These are phyloP conservation scores for Seira sanloemensis DNA, from an alignment of 2,888 invertebrate species.

Conservation along the genomic window DNA sequence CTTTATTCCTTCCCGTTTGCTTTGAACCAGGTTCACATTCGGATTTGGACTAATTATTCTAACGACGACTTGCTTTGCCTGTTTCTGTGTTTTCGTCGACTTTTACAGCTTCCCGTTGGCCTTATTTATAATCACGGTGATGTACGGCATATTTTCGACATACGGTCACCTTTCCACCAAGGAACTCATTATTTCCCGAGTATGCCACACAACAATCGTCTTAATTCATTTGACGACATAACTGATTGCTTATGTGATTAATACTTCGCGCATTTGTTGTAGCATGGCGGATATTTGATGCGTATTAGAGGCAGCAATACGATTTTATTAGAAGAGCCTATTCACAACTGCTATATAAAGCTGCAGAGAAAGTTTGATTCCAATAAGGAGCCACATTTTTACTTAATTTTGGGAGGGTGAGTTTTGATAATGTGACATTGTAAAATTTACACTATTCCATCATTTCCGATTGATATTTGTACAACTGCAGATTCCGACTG, in stretches of 20 bases:
- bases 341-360: conserved; percentile 56
- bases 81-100: conserved; percentile 35
- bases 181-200: conserved; percentile 49
- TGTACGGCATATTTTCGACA: conserved; percentile 37
- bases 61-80: conserved; percentile 35
- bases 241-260: neutral
- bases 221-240: neutral
- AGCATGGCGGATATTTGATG: conserved; percentile 56
- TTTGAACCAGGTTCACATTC: conserved; percentile 33
- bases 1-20: neutral
- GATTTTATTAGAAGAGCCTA: conserved; percentile 40
- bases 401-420: conserved; percentile 57
- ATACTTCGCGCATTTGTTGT: neutral
- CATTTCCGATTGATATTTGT: too few species aligned
- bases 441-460: too few species aligned
- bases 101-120: conserved; percentile 50
- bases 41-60: conserved; percentile 38
- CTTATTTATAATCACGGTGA: conserved; percentile 12
- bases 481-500: conserved; percentile 42
- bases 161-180: conserved; percentile 54
- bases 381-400: conserved; percentile 39
- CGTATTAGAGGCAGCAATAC: conserved; percentile 48
- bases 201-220: conserved; percentile 9
- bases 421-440: too few species aligned
- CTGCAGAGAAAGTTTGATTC: conserved; percentile 50